Evolutionary conservation across 1,140 invertebrate genomes (phyloP).

Genomic region (Palaemon carinicauda): DNA sequence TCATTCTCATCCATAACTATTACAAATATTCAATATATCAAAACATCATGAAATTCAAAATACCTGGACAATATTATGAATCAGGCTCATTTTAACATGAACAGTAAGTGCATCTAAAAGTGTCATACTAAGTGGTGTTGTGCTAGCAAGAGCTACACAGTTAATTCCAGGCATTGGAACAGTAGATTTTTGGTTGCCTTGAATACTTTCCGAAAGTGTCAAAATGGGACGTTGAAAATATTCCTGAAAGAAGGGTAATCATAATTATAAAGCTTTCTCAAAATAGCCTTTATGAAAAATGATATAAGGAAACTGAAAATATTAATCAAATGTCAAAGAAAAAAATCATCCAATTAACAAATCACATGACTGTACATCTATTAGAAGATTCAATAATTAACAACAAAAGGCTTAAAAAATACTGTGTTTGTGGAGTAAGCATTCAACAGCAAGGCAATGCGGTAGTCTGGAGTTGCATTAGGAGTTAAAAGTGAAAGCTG

Average conservation of each 20-base stretch:
- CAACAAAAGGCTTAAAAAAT: neutral
- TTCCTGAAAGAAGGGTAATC: constrained; percentile 61
- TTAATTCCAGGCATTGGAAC: constrained; percentile 67
- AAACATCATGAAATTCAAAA: neutral
- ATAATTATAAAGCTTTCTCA: neutral
- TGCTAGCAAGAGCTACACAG: constrained; percentile 71
- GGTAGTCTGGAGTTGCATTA: constrained; percentile 79
- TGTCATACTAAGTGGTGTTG: constrained; percentile 88
- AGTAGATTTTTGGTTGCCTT: constrained; percentile 76
- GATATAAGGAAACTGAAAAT: no score
- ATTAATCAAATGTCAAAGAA: no score
- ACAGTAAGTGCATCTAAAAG: constrained; percentile 94
- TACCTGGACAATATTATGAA: constrained; percentile 78
- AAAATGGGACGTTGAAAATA: constrained; percentile 80
- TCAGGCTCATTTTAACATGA: constrained; percentile 97
- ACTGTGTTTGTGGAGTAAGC: constrained; percentile 87
- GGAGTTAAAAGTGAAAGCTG: constrained; percentile 64
- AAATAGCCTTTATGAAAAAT: no score
- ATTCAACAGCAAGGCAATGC: constrained; percentile 91
- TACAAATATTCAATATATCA: neutral
- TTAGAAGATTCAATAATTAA: neutral
- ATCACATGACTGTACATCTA: no score
- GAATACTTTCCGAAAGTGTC: constrained; percentile 85
- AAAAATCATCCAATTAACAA: no score
- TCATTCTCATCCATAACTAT: neutral